Conservation (phyloP, 2,797 vertebrate species). For the Gobionotothen gibberifrons region DNA sequence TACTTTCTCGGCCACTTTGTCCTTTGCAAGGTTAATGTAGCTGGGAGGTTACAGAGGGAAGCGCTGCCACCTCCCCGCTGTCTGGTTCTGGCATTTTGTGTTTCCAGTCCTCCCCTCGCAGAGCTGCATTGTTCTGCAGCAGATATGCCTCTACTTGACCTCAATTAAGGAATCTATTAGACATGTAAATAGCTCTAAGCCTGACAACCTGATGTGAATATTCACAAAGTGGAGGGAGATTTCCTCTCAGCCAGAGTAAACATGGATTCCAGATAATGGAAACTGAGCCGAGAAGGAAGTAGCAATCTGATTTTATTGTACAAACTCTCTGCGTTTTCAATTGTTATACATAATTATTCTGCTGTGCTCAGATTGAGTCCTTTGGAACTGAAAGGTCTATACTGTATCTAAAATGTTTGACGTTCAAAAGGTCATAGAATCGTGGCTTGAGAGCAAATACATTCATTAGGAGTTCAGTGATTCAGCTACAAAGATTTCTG, state of each 20-base stretch:
- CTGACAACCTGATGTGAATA: slow-evolving; percentile 75
- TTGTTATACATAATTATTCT: not conserved
- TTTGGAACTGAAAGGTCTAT: not conserved
- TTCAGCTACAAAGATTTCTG: slow-evolving; percentile 4
- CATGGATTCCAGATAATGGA: slow-evolving; percentile 52
- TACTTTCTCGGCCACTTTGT: slow-evolving; percentile 52
- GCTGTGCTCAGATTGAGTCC: not conserved
- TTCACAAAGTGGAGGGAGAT: slow-evolving; percentile 65
- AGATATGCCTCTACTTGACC: slow-evolving; percentile 75
- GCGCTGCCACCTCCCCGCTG: slow-evolving; percentile 11
- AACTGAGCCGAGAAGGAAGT: slow-evolving; percentile 30
- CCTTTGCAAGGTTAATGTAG: slow-evolving; percentile 66
- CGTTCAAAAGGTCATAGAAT: not conserved
- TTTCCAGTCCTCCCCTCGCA: slow-evolving; percentile 19
- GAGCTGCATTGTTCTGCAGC: slow-evolving; percentile 27
- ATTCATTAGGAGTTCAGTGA: slow-evolving; percentile 6
- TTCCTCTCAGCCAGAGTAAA: slow-evolving; percentile 72
- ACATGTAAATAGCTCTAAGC: slow-evolving; percentile 81
- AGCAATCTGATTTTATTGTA: slow-evolving; percentile 4
- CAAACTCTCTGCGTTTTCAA: slow-evolving; percentile 8
- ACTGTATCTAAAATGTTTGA: not conserved
- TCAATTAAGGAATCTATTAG: slow-evolving; percentile 84
- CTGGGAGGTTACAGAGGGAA: slow-evolving; percentile 35
- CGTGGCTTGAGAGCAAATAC: slow-evolving; percentile 14
- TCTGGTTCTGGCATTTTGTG: slow-evolving; percentile 5